Evolutionary conservation across 35 echinoderm and acorn worm species (phyloP).

Genomic region (Apostichopus parvimensis): DNA sequence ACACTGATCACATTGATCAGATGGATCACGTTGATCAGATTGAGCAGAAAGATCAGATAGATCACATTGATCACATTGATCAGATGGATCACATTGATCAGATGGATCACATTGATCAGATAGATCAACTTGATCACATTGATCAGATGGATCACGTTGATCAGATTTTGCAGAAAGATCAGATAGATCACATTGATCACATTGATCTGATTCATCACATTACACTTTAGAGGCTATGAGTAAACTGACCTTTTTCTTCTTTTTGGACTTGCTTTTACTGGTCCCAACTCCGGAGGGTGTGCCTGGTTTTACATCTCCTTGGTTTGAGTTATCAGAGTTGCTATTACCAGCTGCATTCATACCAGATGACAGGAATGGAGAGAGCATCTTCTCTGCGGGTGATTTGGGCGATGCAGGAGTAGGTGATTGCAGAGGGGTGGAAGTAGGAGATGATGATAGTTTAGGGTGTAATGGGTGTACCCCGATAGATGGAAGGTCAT

Average conservation of each 20-base stretch:
- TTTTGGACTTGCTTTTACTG: conserved; percentile 83
- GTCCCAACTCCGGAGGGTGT: conserved; percentile 30
- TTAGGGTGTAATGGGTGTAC: conserved; percentile 50
- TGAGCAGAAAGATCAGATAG: no score
- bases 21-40: no score
- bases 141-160: no score
- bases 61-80: no score
- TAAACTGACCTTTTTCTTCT: conserved; percentile 84
- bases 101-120: no score
- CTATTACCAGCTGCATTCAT: conserved; percentile 69
- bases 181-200: no score
- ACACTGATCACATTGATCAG: no score
- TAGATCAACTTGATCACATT: no score
- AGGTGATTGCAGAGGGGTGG: conserved; percentile 78
- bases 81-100: no score
- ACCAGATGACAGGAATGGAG: conserved; percentile 75
- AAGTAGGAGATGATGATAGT: conserved; percentile 51
- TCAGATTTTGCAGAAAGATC: no score
- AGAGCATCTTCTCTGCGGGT: conserved; percentile 77
- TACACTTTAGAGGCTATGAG: background rate
- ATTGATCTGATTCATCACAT: no score
- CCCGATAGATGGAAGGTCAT: conserved; percentile 63
- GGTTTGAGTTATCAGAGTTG: conserved; percentile 77
- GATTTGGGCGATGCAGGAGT: conserved; percentile 76
- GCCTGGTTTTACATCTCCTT: conserved; percentile 58